Evolutionary conservation across 2,113 vertebrate species (phyloP).

Genomic region (Scatophagus argus): DNA sequence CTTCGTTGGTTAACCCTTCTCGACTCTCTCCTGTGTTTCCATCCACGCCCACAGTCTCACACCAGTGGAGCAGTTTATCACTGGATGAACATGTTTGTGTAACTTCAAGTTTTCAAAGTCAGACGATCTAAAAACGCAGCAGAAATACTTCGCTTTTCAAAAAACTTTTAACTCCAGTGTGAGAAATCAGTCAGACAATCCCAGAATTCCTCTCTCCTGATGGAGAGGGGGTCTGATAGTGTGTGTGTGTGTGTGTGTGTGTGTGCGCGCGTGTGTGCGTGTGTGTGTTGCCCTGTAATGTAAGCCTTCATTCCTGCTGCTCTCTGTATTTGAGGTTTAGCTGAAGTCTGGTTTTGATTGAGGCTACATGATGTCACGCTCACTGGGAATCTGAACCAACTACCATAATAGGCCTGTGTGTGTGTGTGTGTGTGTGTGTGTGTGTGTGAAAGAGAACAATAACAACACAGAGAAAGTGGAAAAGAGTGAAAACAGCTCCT

Average conservation of each 20-base stretch:
- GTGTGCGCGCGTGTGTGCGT: slow-evolving; percentile 32
- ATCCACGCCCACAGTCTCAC: not conserved
- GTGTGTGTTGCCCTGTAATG: slow-evolving; percentile 33
- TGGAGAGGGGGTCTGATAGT: slow-evolving; percentile 11
- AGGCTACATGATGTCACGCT: slow-evolving; percentile 75
- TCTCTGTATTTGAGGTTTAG: slow-evolving; percentile 59
- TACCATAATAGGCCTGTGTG: slow-evolving; percentile 46
- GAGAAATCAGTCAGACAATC: slow-evolving; percentile 1
- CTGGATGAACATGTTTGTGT: not conserved
- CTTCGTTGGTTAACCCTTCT: slow-evolving; percentile 19
- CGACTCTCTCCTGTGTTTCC: not conserved
- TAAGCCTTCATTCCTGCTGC: slow-evolving; percentile 43
- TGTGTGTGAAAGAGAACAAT: slow-evolving; percentile 1
- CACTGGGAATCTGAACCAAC: slow-evolving; percentile 63
- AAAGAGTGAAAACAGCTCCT: slow-evolving; percentile 23
- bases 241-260: slow-evolving; percentile 32
- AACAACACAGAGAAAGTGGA: slow-evolving; percentile 6
- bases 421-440: slow-evolving; percentile 36
- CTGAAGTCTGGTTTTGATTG: slow-evolving; percentile 74
- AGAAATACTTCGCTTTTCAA: no score
- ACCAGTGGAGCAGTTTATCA: not conserved
- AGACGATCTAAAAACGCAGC: not conserved
- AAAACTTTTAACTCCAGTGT: not conserved
- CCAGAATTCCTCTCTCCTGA: slow-evolving; percentile 47
- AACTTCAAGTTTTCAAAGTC: no score